Base-by-base conservation (phyloP, 1,140 invertebrate genomes). In the Teleogryllus occipitalis region DNA sequence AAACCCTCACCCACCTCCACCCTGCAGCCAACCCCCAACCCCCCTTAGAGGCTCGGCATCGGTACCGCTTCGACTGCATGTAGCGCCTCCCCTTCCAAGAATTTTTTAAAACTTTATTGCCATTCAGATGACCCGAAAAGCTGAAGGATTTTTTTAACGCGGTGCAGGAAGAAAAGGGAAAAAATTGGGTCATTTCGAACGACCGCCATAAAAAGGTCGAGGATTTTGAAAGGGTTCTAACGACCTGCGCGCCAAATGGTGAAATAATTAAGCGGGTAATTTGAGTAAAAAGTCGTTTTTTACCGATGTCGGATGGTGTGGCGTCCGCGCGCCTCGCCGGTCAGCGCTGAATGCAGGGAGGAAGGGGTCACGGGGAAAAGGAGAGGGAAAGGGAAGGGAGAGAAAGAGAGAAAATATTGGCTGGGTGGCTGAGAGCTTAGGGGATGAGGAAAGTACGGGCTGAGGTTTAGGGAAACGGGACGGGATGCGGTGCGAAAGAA, bases 211-310 rank as follows among this genome's bases (percentile, higher is more conserved):
- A 65, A 65, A 65, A 65, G 54, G 54, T 65, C 10, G 54, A 65
- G 54, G 54, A 10, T 65, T 65, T 65, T 65, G 54, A 65, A 65
- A 65, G 54, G 18, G 54, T 65, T 18, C 54, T 65, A 65, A 65
- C 54, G 54, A 65, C 54, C 18, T 14, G 54, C 54, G 54, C 54
- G 54, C 54, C 54, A 65, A 65, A 65, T 65, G 54, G 54, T 65
- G 54, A 65, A 65, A 65, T 65, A 65, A 65, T 65, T 65, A 65
- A 65, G 54, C 54, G 54, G 18, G 54, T 65, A 65, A 65, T 65
- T 65, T 65, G 54, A 65, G 54, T 65, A 65, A 65, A 65, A 65
- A 65, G 54, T 65, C 54, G 54, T 65, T 65, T 65, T 65, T 65
- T 65, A 65, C 54, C 18, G 18, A 14, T 65, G 54, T 10, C 54